phyloP scores from a whole-genome alignment of 2,888 invertebrate genomes.

The Macaria notata region DNA sequence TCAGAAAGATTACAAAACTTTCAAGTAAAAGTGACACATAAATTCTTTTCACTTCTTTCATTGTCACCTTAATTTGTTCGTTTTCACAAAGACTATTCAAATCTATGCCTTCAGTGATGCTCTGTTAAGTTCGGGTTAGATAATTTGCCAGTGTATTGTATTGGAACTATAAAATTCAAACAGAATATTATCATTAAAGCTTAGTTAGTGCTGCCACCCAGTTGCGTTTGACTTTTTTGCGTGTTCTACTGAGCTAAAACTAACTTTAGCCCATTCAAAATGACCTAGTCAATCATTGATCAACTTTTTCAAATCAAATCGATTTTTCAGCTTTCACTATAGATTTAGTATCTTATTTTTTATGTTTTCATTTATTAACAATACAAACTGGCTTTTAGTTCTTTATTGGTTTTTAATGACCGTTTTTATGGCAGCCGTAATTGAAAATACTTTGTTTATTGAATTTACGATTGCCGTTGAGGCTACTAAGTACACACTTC shows the following conservation, averaged over 20 bases:
- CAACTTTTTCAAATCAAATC: constrained; percentile 49
- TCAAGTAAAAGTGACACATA: constrained; percentile 11
- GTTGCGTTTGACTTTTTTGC: too few relatives aligned
- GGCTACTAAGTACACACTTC: constrained; percentile 16
- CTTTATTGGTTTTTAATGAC: constrained; percentile 16
- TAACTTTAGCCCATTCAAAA: constrained; percentile 25
- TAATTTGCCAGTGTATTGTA: too few relatives aligned
- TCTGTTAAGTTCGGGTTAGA: too few relatives aligned
- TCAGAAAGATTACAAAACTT: constrained; percentile 6
- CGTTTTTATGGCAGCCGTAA: constrained; percentile 14
- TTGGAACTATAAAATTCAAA: too few relatives aligned
- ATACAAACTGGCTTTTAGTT: constrained; percentile 5
- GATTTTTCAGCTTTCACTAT: constrained; percentile 54
- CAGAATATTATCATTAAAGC: too few relatives aligned
- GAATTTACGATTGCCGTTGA: constrained; percentile 12
- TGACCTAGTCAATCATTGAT: constrained; percentile 47
- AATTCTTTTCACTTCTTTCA: constrained; percentile 14
- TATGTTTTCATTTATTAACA: constrained; percentile 29
- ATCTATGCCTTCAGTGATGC: constrained; percentile 9
- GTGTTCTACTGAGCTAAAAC: constrained; percentile 32
- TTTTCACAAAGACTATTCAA: constrained; percentile 15
- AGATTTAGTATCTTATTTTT: constrained; percentile 29
- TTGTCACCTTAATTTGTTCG: constrained; percentile 13
- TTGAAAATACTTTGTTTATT: constrained; percentile 20
- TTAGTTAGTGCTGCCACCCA: too few relatives aligned